phyloP scores from a whole-genome alignment of 2,113 vertebrate genomes.

The Camelus dromedarius region DNA sequence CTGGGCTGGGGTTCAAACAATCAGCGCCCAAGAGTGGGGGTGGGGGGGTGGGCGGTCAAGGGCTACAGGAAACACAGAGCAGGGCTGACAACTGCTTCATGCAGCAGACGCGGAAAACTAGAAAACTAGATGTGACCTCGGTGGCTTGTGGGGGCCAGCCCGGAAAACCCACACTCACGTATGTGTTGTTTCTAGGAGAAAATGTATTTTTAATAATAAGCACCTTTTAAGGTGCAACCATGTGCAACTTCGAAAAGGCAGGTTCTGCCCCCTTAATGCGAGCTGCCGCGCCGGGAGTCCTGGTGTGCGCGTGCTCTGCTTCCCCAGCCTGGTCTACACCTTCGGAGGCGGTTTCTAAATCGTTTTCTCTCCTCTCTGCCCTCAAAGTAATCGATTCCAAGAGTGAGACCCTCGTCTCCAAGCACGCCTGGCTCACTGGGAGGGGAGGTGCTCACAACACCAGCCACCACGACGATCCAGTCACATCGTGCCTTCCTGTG shows the following conservation, averaged over 20 bases:
- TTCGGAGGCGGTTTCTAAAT: background rate
- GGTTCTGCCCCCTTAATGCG: background rate
- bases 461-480: background rate
- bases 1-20: background rate
- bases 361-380: background rate
- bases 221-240: background rate
- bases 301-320: fast-evolving
- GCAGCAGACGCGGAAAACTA: background rate
- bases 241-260: background rate
- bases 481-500: background rate
- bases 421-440: background rate
- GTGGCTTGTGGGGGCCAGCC: background rate
- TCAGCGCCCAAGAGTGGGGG: too few relatives aligned
- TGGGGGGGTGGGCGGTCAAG: too few relatives aligned
- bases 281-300: background rate
- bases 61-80: fast-evolving
- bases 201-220: background rate
- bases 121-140: background rate
- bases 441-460: background rate
- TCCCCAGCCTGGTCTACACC: too few relatives aligned
- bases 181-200: background rate
- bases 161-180: background rate
- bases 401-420: background rate
- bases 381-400: background rate
- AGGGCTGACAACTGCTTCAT: fast-evolving